Base-by-base conservation (phyloP, 2,113 vertebrate species). In the Notarius lentiginosus region DNA sequence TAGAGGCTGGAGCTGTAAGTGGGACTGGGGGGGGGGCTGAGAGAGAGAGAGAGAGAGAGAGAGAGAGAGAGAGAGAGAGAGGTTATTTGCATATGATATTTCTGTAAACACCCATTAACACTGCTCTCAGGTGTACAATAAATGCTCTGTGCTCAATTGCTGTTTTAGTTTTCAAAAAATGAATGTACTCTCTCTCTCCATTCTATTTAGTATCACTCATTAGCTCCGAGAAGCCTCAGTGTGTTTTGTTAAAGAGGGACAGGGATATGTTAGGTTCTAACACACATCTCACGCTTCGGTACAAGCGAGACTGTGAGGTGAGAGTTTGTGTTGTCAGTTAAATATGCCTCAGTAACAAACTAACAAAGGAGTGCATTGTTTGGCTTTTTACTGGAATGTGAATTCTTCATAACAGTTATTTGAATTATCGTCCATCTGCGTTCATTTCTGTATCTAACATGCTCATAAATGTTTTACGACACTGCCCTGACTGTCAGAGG, bases 241-340 rank as follows among this genome's bases (percentile, higher is more conserved):
- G 73, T 87, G 49, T 47, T 27, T 83, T 75, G 72, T 73, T 87
- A 75, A 82, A 87, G 85, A 81, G 85, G 55, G 73, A 66, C 56
- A 63, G 24, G 79, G 68, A 82, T 30, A 56, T 82, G 85, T 60
- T 53, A 49, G 77, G 66, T 73, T 70, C 63, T 55, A 27, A 70
- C 65, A 86, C 51, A 55, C 76, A 86, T 65, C 85, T 70, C 85
- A 82, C 63, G 3, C 47, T 51, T 55, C 20, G 63, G 65, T 81
- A 82, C 7, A 12, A 53, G 41, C 53, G 11, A 56, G 20, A 30
- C n/a, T 53, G 49, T 11, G 1, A 60, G 65, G 65, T 81, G 51
- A 56, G 20, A 86, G 51, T 49, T 73, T 82, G 66, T 49, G 14
- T 68, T 81, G 58, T 49, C 7, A 73, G 47, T 34, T 83, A 66